Evolutionary conservation across 2,888 invertebrate genomes (phyloP).

Genomic region (Dexiosoma caninum): DNA sequence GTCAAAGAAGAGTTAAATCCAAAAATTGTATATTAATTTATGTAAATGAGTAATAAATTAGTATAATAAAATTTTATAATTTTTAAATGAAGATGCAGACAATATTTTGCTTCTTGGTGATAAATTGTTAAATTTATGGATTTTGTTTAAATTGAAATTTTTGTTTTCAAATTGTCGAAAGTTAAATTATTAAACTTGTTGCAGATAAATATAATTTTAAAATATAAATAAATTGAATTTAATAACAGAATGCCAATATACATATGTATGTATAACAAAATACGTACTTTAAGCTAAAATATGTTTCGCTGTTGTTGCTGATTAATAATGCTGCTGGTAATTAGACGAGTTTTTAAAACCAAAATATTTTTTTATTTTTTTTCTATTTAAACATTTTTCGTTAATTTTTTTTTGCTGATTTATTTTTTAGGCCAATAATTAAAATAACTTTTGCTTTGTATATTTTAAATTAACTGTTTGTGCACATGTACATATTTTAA

Average conservation of each 20-base stretch:
- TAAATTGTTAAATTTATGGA: constrained; percentile 14
- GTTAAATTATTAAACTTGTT: not conserved
- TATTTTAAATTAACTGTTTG: not conserved
- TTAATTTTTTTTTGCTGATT: not conserved
- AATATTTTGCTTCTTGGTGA: not conserved
- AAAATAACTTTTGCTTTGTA: not conserved
- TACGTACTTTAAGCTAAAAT: constrained; percentile 44
- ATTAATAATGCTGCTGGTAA: not conserved
- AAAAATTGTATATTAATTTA: not conserved
- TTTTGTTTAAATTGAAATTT: not conserved
- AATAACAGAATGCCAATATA: too few relatives aligned
- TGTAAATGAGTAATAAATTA: constrained; percentile 11
- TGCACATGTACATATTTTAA: not conserved
- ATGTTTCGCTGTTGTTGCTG: not conserved
- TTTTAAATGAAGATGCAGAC: not conserved
- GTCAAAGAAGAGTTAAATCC: too few relatives aligned
- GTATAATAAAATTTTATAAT: not conserved
- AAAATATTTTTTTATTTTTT: not conserved
- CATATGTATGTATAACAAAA: too few relatives aligned
- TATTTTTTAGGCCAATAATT: not conserved
- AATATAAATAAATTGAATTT: too few relatives aligned
- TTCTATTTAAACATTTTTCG: not conserved
- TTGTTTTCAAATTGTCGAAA: not conserved
- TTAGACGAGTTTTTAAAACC: not conserved
- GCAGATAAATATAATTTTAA: not conserved